phyloP scores from a whole-genome alignment of 2,113 vertebrate genomes.

The Noturus placidus region DNA sequence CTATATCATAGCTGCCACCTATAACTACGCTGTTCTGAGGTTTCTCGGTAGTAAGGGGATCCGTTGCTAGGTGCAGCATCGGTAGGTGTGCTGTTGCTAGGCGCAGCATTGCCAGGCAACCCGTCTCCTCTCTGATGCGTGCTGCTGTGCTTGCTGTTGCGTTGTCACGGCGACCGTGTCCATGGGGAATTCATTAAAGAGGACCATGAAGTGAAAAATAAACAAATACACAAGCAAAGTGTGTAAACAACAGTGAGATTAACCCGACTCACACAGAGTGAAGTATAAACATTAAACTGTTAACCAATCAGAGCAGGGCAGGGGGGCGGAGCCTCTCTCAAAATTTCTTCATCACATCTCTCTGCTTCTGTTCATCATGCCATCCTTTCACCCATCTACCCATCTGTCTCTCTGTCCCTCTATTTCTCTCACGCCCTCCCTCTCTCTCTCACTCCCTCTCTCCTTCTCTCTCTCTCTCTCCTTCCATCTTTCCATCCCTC shows the following conservation, averaged over 20 bases:
- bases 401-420: neutral
- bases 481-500: neutral
- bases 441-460: neutral
- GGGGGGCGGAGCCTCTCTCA: slow-evolving; percentile 17
- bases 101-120: slow-evolving; percentile 48
- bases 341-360: neutral
- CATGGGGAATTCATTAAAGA: slow-evolving; percentile 40
- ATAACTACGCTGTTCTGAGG: slow-evolving; percentile 94
- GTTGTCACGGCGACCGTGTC: slow-evolving; percentile 35
- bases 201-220: slow-evolving; percentile 48
- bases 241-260: slow-evolving; percentile 19
- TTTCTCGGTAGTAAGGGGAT: slow-evolving; percentile 91
- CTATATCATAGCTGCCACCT: slow-evolving; percentile 90
- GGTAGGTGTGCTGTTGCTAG: slow-evolving; percentile 57
- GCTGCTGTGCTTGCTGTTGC: slow-evolving; percentile 25
- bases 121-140: slow-evolving; percentile 40
- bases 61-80: slow-evolving; percentile 78
- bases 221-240: slow-evolving; percentile 22
- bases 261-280: slow-evolving; percentile 12
- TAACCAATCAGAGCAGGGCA: slow-evolving; percentile 20
- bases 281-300: slow-evolving; percentile 8
- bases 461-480: neutral
- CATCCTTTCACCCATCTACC: neutral
- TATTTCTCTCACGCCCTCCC: too few species aligned
- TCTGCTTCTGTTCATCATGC: neutral